Percentiles rank a stretch among this genome's conserved stretches.
phyloP scores from a whole-genome alignment of 2,113 vertebrate genomes.

The Muscicapa adusta region DNA sequence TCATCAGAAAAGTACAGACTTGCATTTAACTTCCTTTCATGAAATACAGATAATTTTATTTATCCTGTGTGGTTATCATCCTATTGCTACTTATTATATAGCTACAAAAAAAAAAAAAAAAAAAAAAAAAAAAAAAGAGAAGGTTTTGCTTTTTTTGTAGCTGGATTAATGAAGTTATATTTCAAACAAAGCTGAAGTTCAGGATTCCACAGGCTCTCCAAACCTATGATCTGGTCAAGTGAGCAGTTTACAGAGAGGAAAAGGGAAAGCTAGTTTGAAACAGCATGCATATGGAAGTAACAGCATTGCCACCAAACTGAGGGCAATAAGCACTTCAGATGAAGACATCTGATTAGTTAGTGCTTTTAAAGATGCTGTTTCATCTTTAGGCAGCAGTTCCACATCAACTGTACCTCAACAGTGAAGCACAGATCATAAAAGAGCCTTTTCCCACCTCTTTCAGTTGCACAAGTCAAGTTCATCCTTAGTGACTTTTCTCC shows the following conservation, averaged over 20 bases:
- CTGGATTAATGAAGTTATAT: neutral
- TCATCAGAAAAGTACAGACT: neutral
- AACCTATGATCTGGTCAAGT: neutral
- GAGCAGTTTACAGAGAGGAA: neutral
- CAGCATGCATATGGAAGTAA: neutral
- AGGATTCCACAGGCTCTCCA: neutral
- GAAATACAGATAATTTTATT: conserved; percentile 51
- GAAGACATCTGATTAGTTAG: neutral
- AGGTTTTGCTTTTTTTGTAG: neutral
- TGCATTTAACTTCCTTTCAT: conserved; percentile 28
- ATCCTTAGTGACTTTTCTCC: neutral
- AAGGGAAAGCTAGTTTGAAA: neutral
- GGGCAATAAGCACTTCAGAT: neutral
- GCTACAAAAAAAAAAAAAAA: neutral
- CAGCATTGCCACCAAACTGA: neutral
- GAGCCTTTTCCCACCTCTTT: neutral
- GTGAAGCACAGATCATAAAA: neutral
- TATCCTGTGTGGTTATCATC: neutral
- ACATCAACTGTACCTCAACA: neutral
- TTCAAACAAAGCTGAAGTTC: neutral
- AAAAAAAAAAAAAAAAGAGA: neutral
- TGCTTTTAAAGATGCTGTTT: neutral
- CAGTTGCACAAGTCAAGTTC: neutral
- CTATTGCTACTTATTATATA: conserved; percentile 22
- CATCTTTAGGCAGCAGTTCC: neutral